Conservation (phyloP, 1,140 invertebrate species). For the Microvelia longipes region DNA sequence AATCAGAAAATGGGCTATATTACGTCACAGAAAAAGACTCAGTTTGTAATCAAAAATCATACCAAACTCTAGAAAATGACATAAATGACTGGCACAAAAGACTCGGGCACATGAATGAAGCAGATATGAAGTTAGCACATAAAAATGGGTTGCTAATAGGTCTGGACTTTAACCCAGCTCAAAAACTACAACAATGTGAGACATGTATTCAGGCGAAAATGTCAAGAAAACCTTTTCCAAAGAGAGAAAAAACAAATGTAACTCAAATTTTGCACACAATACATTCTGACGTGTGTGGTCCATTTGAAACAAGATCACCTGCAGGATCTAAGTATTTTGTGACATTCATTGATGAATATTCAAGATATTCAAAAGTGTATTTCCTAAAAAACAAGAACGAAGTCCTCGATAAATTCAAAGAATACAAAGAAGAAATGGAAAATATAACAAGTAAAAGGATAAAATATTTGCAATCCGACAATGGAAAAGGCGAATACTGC, state of each 20-base stretch:
- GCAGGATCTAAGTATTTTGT: background rate
- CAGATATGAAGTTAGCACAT: background rate
- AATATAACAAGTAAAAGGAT: slow-evolving; percentile 8
- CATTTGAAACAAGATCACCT: background rate
- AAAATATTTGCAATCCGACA: slow-evolving; percentile 21
- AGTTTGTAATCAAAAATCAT: background rate
- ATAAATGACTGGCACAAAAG: background rate
- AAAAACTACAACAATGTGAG: background rate
- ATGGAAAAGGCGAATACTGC: slow-evolving; percentile 25
- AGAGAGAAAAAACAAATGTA: background rate
- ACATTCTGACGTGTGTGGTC: background rate
- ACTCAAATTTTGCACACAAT: background rate
- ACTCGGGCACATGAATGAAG: background rate
- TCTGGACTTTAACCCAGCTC: background rate
- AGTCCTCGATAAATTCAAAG: slow-evolving; percentile 1
- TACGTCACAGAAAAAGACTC: background rate
- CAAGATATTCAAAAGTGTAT: background rate
- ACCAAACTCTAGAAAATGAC: background rate
- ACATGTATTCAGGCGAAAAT: background rate
- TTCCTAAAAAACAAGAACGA: slow-evolving; percentile 9
- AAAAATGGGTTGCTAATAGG: background rate
- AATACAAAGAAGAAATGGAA: slow-evolving; percentile 7
- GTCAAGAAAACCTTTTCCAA: background rate
- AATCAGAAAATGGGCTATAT: background rate
- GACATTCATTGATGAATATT: background rate